These are phyloP conservation scores for Phyllotreta cruciferae DNA, from an alignment of 2,888 invertebrate genomes.

Conservation along the genomic window DNA sequence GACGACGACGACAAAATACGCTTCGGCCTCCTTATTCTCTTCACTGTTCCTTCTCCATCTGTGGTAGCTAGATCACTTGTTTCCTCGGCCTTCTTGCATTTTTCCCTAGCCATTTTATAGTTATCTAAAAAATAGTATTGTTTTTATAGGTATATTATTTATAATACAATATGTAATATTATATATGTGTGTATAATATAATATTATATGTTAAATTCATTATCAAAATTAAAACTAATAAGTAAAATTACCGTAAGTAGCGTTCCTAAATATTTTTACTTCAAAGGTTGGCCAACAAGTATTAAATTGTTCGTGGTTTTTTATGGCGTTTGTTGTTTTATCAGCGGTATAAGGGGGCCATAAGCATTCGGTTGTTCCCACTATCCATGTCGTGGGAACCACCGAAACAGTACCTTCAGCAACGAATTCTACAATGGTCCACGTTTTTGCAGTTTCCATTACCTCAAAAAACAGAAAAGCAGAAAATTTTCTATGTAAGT, in stretches of 20 bases:
- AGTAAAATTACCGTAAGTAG: conserved; percentile 13
- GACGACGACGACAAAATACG: conserved; percentile 8
- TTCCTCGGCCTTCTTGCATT: conserved; percentile 18
- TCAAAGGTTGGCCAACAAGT: conserved; percentile 13
- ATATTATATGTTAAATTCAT: too few relatives aligned
- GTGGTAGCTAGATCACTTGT: conserved; percentile 20
- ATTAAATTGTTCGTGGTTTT: conserved; percentile 10
- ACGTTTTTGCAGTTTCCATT: conserved; percentile 2
- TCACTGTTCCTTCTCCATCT: conserved; percentile 7
- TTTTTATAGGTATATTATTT: conserved; percentile 9
- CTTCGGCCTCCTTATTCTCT: not conserved
- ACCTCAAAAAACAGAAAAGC: conserved; percentile 6
- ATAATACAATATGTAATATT: not conserved
- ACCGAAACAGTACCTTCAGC: conserved; percentile 10
- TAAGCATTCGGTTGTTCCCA: conserved; percentile 13
- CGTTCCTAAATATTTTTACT: conserved; percentile 16
- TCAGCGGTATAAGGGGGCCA: conserved; percentile 8
- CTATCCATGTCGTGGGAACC: conserved; percentile 11
- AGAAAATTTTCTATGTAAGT: too few relatives aligned
- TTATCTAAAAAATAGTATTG: conserved; percentile 10
- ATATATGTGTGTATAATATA: too few relatives aligned
- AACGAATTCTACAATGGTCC: conserved; percentile 4
- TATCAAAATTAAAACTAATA: conserved; percentile 12
- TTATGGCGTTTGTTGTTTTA: conserved; percentile 8
- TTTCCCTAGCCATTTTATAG: conserved; percentile 17